phyloP scores from a whole-genome alignment of 2,797 vertebrate species.

The Uromys caudimaculatus region DNA sequence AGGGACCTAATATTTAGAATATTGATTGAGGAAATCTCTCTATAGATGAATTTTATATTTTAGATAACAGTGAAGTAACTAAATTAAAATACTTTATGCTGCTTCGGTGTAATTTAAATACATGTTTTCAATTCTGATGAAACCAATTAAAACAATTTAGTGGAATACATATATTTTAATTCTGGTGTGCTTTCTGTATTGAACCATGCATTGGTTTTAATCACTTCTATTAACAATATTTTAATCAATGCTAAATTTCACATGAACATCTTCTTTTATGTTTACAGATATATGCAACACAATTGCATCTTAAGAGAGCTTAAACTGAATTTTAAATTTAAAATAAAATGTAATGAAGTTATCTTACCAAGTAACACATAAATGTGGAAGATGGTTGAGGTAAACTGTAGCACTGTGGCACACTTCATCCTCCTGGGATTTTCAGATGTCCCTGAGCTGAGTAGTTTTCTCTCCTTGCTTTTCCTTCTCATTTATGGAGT shows the following conservation, averaged over 20 bases:
- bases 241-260: neutral
- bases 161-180: neutral
- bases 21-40: too few relatives aligned
- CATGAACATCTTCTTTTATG: rapidly evolving
- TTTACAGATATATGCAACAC: neutral
- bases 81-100: neutral
- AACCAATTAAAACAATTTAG: neutral
- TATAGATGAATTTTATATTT: neutral
- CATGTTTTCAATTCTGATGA: neutral
- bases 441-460: conserved; percentile 40
- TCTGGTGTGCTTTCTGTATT: neutral
- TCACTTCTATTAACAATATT: rapidly evolving
- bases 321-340: neutral
- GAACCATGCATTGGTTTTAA: rapidly evolving
- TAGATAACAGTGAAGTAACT: neutral
- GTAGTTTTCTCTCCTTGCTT: conserved; percentile 9
- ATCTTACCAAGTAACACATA: neutral
- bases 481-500: conserved; percentile 72
- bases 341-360: neutral
- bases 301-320: rapidly evolving
- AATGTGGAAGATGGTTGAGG: neutral
- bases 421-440: conserved; percentile 67
- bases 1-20: too few relatives aligned
- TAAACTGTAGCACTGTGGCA: neutral
- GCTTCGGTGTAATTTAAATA: neutral